Base-by-base conservation (phyloP, 2,888 invertebrate genomes). In the Noctua fimbriata region DNA sequence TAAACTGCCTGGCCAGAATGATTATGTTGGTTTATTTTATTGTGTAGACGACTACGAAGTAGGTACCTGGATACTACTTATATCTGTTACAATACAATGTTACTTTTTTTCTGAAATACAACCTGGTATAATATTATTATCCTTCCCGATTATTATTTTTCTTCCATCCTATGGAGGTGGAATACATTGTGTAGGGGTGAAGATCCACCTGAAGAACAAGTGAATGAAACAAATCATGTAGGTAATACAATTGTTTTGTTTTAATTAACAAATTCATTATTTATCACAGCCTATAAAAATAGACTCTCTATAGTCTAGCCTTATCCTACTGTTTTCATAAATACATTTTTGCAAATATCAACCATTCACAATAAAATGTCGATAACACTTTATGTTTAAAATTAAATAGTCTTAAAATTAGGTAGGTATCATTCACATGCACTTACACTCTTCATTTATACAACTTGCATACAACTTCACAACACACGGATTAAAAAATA, bases 201-300 rank as follows among this genome's bases (percentile, higher is more conserved):
- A 32, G 16, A 47, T n/a, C 16, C n/a, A 36, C 14, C 10, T 36
- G 16, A 44, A 24, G 16, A 32, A 47, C 24, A 69, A 58, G 5
- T 12, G 9, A 81, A 74, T 85, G 41, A 83, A 85, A 88, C 76
- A 82, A 63, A 36, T 7, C 21, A 55, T 28, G 0, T 69, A 36
- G 36, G 65, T 65, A 24, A 28, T 55, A 69, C 24, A 76, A 28
- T 75, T 69, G 66, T 79, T 80, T 75, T 67, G 76, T 87, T 80
- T 87, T 80, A 78, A 18, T 89, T 79, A 85, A 86, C 55, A 81
- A 81, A 78, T 87, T 76, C 81, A 79, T 84, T 87, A 88, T 90
- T 90, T 93, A 95, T 95, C 95, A 95, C 95, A 95, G 95, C 93
- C 95, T 94, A 93, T 92, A 88, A 83, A 88, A 88, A 93, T 90